Evolutionary conservation across 2,113 vertebrate species (phyloP).

Genomic region (Tenebrosternarchus preto): DNA sequence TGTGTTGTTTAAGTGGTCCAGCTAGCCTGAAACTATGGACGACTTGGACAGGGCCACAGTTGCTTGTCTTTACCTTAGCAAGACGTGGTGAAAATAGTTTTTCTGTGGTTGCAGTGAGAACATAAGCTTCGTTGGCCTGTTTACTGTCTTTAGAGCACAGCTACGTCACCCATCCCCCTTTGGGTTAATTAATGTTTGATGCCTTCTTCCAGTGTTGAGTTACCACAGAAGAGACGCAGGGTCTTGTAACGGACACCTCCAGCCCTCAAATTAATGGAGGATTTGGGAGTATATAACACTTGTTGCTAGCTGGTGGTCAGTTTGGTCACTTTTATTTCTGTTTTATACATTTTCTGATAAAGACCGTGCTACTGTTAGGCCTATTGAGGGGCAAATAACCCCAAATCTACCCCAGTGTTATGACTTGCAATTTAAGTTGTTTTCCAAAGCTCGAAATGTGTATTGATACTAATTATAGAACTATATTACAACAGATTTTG

Average conservation of each 20-base stretch:
- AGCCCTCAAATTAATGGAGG: neutral
- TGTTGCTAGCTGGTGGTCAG: neutral
- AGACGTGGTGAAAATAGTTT: neutral
- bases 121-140: neutral
- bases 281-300: neutral
- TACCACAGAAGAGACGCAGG: slow-evolving; percentile 45
- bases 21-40: too few species aligned
- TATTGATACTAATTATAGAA: too few species aligned
- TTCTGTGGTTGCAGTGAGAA: neutral
- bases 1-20: too few species aligned
- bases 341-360: neutral
- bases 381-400: too few species aligned
- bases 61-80: neutral
- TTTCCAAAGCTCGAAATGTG: too few species aligned
- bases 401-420: too few species aligned
- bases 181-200: slow-evolving; percentile 60
- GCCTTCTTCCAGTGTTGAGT: slow-evolving; percentile 44
- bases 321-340: neutral
- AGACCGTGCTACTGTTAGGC: neutral
- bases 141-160: slow-evolving; percentile 25
- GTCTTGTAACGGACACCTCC: slow-evolving; percentile 36
- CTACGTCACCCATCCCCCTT: slow-evolving; percentile 18
- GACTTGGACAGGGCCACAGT: too few species aligned
- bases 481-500: too few species aligned
- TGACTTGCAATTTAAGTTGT: too few species aligned